phyloP scores from a whole-genome alignment of 2,113 vertebrate species.

The Stegastes partitus region DNA sequence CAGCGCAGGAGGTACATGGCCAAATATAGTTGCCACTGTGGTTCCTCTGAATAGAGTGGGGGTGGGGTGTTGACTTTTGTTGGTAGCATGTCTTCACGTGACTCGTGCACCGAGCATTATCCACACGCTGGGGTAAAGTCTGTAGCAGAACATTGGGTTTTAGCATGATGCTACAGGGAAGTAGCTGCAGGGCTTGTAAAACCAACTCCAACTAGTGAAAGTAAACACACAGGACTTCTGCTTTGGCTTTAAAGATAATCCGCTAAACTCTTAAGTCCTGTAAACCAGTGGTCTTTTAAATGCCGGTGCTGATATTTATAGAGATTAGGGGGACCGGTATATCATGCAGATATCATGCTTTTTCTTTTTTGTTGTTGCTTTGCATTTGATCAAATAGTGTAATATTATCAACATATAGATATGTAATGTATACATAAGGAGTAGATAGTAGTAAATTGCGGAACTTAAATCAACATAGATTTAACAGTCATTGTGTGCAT shows the following conservation, averaged over 20 bases:
- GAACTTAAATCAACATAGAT: background rate
- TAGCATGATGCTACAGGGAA: background rate
- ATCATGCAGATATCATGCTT: too few species aligned
- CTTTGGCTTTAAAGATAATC: background rate
- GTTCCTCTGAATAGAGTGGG: background rate
- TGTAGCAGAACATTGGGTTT: background rate
- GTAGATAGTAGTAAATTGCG: background rate
- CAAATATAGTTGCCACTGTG: conserved; percentile 46
- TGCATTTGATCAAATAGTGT: too few species aligned
- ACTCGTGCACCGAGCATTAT: background rate
- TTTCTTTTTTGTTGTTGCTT: too few species aligned
- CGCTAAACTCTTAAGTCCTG: background rate
- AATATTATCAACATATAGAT: too few species aligned
- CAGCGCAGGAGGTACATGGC: background rate
- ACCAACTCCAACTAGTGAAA: background rate
- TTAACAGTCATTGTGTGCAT: too few species aligned
- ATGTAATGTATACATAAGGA: too few species aligned
- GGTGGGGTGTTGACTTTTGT: conserved; percentile 6
- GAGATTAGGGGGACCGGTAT: too few species aligned
- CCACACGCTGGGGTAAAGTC: background rate
- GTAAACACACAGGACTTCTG: background rate
- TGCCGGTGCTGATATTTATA: too few species aligned
- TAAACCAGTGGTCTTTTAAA: too few species aligned
- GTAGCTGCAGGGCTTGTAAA: background rate
- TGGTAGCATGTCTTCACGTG: background rate